These are phyloP conservation scores for Stratiolaelaps scimitus DNA, from an alignment of 1,140 invertebrate species.

Conservation along the genomic window DNA sequence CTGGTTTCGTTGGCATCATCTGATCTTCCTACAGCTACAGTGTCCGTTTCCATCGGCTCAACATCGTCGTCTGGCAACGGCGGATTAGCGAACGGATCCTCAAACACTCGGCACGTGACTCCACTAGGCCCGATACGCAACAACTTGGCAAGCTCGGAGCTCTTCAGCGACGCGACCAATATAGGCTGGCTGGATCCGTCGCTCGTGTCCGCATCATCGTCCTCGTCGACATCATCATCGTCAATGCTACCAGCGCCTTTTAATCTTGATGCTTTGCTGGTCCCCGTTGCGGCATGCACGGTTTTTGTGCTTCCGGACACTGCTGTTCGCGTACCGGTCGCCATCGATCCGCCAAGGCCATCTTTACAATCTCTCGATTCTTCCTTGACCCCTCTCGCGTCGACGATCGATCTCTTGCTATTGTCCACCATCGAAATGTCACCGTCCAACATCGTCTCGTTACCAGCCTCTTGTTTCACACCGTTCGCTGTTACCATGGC, in stretches of 20 bases:
- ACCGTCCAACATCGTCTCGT: background rate
- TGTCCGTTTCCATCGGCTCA: background rate
- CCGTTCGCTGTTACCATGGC: background rate
- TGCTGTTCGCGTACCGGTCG: too few species aligned
- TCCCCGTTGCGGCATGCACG: too few species aligned
- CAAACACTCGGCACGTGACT: conserved; percentile 2
- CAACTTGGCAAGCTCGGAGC: background rate
- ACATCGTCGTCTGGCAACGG: conserved; percentile 32
- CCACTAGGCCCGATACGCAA: background rate
- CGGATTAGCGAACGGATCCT: conserved; percentile 8
- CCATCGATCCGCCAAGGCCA: too few species aligned
- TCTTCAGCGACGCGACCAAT: background rate
- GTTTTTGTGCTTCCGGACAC: too few species aligned
- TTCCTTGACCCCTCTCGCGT: too few species aligned
- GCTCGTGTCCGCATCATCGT: conserved; percentile 8
- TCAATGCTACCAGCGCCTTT: background rate
- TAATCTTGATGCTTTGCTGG: too few species aligned
- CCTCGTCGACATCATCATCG: conserved; percentile 8
- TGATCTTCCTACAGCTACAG: background rate
- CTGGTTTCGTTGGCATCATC: background rate
- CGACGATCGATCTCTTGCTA: background rate
- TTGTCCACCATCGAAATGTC: background rate
- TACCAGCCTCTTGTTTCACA: conserved; percentile 10
- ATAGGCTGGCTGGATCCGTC: background rate
- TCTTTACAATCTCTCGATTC: too few species aligned